Base-by-base conservation (phyloP, 2,888 invertebrate genomes). In the Polydesmus complanatus region DNA sequence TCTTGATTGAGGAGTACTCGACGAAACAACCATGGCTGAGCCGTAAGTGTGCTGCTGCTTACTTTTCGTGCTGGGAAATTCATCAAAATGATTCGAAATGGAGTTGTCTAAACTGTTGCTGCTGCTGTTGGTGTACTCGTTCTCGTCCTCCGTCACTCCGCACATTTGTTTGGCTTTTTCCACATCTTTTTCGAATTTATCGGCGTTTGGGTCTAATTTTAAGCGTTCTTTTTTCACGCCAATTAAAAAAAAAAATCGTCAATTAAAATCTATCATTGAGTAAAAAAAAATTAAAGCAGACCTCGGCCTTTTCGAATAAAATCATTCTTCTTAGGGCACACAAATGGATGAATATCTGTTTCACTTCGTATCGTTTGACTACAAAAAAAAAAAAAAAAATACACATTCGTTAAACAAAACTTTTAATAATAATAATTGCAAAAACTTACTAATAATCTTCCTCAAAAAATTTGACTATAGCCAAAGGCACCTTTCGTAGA, bases 401-500 rank as follows among this genome's bases (percentile, higher is more conserved):
- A 11, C 23, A 21, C 2, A 23, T 19, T 21, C 25, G 37, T 37
- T 19, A 14, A 56, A 37, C 11, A 21, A n/a, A 3, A 47, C 11
- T 18, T 3, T 14, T 47, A 8, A 19, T 37, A 3, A 51, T 22
- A 14, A 22, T 54, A 54, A 21, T 25, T 21, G 14, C 54, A 25
- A 54, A n/a, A n/a, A 60, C 62, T 55, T 60, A 63, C 63, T 55
- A 58, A 25, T 51, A 61, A 54, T 63, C 63, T 49, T 63, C 63
- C 21, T 63, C 63, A 37, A 63, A 63, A 37, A 63, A 63, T 61
- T 63, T 63, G 8, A 63, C 63, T 26, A 63, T 53, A 5, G 61
- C 61, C 14, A 63, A 27, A 5, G 63, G 63, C 18, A 23, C 48
- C 25, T 63, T 63, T 18, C 58, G 19, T 2, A 61, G 48, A 18